Conservation (phyloP, 2,888 invertebrate species). For the Epirrhoe alternata region DNA sequence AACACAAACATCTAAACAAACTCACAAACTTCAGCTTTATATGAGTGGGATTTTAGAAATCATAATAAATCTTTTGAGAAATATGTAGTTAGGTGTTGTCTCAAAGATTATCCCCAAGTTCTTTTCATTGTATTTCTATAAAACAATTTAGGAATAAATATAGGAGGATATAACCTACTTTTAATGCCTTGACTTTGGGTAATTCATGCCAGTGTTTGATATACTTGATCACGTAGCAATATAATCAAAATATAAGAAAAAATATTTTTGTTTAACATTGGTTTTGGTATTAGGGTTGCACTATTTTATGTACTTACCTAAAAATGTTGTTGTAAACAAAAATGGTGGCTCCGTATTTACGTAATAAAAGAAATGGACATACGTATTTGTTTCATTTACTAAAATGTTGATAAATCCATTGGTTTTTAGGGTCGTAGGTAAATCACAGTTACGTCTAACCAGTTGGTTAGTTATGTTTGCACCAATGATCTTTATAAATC, state of each 20-base stretch:
- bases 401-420: too few relatives aligned
- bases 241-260: conserved; percentile 31
- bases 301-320: conserved; percentile 44
- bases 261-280: conserved; percentile 50
- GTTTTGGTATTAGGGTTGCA: conserved; percentile 58
- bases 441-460: too few relatives aligned
- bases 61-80: too few relatives aligned
- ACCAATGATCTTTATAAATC: too few relatives aligned
- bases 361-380: conserved; percentile 57
- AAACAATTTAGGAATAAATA: too few relatives aligned
- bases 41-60: too few relatives aligned
- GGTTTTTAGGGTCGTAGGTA: too few relatives aligned
- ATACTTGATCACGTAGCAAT: conserved; percentile 11
- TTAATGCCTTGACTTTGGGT: neutral
- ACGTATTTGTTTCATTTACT: conserved; percentile 46
- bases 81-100: too few relatives aligned
- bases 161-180: too few relatives aligned
- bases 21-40: too few relatives aligned
- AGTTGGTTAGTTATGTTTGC: too few relatives aligned
- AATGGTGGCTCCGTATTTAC: conserved; percentile 59
- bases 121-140: neutral
- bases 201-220: neutral
- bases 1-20: too few relatives aligned
- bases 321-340: conserved; percentile 45
- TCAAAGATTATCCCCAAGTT: neutral